Evolutionary conservation across 2,888 invertebrate genomes (phyloP), one percentile per base, ranked within the genome.

Genomic region (Trachelus stipa): DNA sequence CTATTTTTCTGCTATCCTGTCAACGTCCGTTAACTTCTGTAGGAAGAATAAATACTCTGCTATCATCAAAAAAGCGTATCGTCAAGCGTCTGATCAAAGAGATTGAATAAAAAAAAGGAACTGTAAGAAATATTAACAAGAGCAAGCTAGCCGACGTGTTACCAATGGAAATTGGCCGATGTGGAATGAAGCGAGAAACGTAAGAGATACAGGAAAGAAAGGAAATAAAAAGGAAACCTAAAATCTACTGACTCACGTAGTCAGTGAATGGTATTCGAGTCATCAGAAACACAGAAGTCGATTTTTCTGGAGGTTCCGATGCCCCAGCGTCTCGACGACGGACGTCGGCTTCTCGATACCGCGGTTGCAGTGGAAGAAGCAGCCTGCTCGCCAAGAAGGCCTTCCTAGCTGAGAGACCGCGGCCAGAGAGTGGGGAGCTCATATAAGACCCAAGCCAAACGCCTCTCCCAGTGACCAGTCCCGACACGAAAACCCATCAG

Each of bases 391-490:
- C 86, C 81, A 84, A 82, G 83, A 84, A 83, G 87, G 85, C 88
- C 88, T 90, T 88, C 89, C 87, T 87, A 82, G 82, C 82, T 85
- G 82, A 84, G 85, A 86, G 86, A 86, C 87, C 83, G 85, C 84
- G 81, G 80, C 73, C 75, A 83, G 81, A 88, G 90, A 90, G 90
- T 90, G 90, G 90, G 90, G 90, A 88, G 89, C 86, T 90, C 90
- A 90, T 90, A 90, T 90, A 90, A 90, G 90, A 90, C 89, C 88
- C 87, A 88, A 90, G 84, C 86, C 89, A 90, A 90, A 89, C 88
- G 89, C 89, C 90, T 91, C 90, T 90, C 89, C 88, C 90, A 90
- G 90, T 91, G 90, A 90, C 87, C 90, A 91, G 90, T 90, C 90
- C 88, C 88, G 88, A 90, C 89, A 90, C 90, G 90, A 91, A 90